phyloP scores from a whole-genome alignment of 2,113 vertebrate genomes.

The Chaetodon auriga region DNA sequence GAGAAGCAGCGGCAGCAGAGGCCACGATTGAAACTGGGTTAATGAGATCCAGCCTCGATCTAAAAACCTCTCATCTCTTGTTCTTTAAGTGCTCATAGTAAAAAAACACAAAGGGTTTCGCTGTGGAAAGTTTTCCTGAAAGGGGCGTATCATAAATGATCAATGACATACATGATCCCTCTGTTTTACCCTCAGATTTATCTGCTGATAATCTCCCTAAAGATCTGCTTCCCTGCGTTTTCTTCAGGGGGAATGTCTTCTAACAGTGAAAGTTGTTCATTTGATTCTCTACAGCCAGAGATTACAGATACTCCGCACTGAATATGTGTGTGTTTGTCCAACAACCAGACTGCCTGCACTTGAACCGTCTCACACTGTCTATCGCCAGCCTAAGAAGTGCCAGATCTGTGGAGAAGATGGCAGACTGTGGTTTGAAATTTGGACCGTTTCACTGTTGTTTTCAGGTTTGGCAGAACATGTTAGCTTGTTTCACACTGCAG shows the following conservation, averaged over 20 bases:
- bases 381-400: neutral
- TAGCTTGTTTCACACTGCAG: slow-evolving; percentile 7
- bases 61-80: slow-evolving; percentile 45
- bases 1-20: slow-evolving; percentile 21
- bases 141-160: neutral
- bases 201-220: neutral
- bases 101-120: neutral
- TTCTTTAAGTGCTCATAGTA: slow-evolving; percentile 22
- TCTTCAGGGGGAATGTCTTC: neutral
- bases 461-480: slow-evolving; percentile 17
- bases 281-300: neutral
- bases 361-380: slow-evolving; percentile 43
- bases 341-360: slow-evolving; percentile 26
- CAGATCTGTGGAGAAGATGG: slow-evolving; percentile 24
- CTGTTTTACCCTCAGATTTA: neutral
- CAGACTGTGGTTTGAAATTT: slow-evolving; percentile 43
- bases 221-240: neutral
- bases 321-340: slow-evolving; percentile 44
- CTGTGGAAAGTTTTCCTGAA: slow-evolving; percentile 5
- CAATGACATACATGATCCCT: too few relatives aligned
- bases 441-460: slow-evolving; percentile 18
- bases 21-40: slow-evolving; percentile 66
- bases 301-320: neutral
- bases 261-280: neutral
- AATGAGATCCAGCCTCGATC: slow-evolving; percentile 59